Evolutionary conservation across 2,113 vertebrate genomes (phyloP), one percentile per base, ranked within the genome.

Genomic region (Alethe diademata): DNA sequence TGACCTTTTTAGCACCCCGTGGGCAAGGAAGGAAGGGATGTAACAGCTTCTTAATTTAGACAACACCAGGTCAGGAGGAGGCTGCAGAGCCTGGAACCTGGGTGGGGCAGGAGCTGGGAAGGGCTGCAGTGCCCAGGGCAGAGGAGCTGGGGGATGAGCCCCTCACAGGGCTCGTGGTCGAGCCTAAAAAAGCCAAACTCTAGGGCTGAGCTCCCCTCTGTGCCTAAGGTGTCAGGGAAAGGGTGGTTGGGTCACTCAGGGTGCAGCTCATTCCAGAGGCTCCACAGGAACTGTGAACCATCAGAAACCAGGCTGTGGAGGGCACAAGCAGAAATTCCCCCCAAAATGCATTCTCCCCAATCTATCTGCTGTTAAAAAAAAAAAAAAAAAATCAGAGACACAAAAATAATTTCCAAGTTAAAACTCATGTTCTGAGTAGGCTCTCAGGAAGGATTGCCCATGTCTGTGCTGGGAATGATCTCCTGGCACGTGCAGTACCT

Each of bases 1-100:
- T 95, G 96, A 96, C 90, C 94, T 96, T 80, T 91, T 97, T 92
- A 97, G 73, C 79, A 66, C n/a, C 66, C 79, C 0, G 17, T 20
- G 76, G 78, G 71, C 56, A 26, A 47, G 87, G 94, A 36, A 95
- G 87, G 92, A 94, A 94, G 78, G 8, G 26, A 62, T 74, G 54
- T 92, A 58, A 92, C 17, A 47, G 62, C 53, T 61, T n/a, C 94
- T 92, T 91, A 66, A 86, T 93, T 94, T 93, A 80, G 85, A 89
- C 50, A 28, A 4, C 28, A 9, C 2, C 54, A 0, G 80, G 83
- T 86, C 74, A 76, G 81, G 56, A 75, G 86, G 90, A 81, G 78
- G 67, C 7, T 2, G 13, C 64, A 38, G 40, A 40, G n/a, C 4
- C 45, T 2, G 6, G 42, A 19, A 35, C 6, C 14, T 1, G 0